phyloP scores from a whole-genome alignment of 2,888 invertebrate species.

The Crematogaster levior region DNA sequence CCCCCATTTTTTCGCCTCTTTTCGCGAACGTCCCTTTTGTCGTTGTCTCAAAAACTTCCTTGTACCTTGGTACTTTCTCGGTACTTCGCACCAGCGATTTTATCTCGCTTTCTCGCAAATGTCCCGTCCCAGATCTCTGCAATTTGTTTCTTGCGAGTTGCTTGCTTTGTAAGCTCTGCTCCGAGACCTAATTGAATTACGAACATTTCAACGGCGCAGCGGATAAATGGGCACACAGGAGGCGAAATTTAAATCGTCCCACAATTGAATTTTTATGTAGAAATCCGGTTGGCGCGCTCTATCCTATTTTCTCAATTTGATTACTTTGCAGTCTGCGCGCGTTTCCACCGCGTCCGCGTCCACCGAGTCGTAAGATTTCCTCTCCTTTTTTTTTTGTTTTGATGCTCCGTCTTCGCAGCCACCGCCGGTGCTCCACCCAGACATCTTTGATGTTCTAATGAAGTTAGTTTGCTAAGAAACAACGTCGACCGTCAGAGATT shows the following conservation, averaged over 20 bases:
- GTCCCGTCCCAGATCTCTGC: conserved; percentile 33
- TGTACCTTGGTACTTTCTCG: conserved; percentile 9
- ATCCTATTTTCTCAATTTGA: conserved; percentile 35
- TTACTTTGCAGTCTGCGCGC: conserved; percentile 30
- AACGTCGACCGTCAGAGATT: conserved; percentile 58
- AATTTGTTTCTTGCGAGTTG: conserved; percentile 49
- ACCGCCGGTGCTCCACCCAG: conserved; percentile 30
- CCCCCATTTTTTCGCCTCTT: background rate
- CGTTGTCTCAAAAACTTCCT: conserved; percentile 17
- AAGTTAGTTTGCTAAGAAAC: conserved; percentile 75
- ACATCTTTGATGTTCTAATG: conserved; percentile 76
- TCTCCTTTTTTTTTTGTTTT: conserved; percentile 48
- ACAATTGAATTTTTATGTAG: conserved; percentile 36
- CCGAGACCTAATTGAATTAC: conserved; percentile 43
- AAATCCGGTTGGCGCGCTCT: conserved; percentile 17
- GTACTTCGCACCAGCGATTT: conserved; percentile 29
- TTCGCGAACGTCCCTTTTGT: conserved; percentile 3
- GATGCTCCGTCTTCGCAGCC: conserved; percentile 27
- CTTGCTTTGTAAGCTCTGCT: conserved; percentile 34
- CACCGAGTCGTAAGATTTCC: conserved; percentile 1
- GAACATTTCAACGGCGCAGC: conserved; percentile 33
- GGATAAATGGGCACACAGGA: conserved; percentile 11
- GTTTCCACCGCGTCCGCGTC: background rate
- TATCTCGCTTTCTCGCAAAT: conserved; percentile 38
- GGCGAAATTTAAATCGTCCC: conserved; percentile 35